Base-by-base conservation (phyloP, 2,888 invertebrate species). In the Altica lythri region DNA sequence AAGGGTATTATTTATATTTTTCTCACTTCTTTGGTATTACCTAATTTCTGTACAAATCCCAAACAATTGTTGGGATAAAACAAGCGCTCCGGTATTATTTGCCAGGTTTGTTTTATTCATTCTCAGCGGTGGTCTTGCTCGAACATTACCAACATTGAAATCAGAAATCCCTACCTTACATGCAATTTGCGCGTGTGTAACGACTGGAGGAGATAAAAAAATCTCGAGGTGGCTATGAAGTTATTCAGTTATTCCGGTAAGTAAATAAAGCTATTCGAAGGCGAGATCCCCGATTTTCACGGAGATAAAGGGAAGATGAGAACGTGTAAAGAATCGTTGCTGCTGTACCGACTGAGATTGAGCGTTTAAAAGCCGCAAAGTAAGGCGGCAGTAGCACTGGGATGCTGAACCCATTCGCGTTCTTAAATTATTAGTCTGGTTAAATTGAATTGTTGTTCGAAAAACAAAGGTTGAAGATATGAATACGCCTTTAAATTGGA, bases 211-310 rank as follows among this genome's bases (percentile, higher is more conserved):
- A 57, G 55, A 57, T n/a, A 40, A 68, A 70, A 70, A 69, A 69
- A 69, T 63, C 66, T 65, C 64, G 60, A 57, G 65, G 65, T 60
- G 67, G 66, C 66, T 65, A 69, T 68, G 66, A 67, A 70, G 68
- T 70, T 70, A 70, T 71, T 70, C 70, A 70, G 68, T 70, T 69
- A 70, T 71, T 70, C 70, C 67, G 68, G 68, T 70, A 71, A 71
- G 72, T 71, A 72, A 71, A 72, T 71, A 71, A 70, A 69, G 70
- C 69, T 61, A 70, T 71, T 71, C 62, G 63, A 48, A 67, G 63
- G 65, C 67, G 67, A 63, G 68, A 66, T 68, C 67, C 67, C 64
- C 68, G 67, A 70, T 71, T 71, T 69, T 69, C 42, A 65, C 64
- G 62, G 61, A 61, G 60, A 69, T 68, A 71, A 71, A 70, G 66